phyloP scores from a whole-genome alignment of 2,888 invertebrate genomes.

The Caenorhabditis zanzibari region DNA sequence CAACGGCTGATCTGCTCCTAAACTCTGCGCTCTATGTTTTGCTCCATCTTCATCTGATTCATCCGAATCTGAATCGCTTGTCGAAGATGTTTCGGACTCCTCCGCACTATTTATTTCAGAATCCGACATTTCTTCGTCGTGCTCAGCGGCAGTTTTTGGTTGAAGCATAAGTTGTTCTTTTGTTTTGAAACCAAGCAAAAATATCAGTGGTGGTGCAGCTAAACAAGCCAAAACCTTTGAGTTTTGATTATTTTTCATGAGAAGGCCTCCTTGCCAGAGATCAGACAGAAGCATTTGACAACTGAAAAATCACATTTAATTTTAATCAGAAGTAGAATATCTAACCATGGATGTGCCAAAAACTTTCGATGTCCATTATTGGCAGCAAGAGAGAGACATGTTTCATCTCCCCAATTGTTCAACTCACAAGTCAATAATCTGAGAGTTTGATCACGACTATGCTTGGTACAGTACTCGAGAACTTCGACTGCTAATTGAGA shows the following conservation, averaged over 20 bases:
- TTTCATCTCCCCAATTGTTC: constrained; percentile 98
- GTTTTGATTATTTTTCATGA: constrained; percentile 88
- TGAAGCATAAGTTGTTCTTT: constrained; percentile 97
- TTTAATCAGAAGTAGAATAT: background rate
- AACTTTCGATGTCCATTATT: constrained; percentile 91
- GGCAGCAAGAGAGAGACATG: constrained; percentile 96
- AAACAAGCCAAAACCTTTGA: constrained; percentile 87
- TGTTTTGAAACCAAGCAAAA: constrained; percentile 95
- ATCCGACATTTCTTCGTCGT: constrained; percentile 70
- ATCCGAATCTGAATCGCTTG: constrained; percentile 35
- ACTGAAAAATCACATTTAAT: constrained; percentile 84
- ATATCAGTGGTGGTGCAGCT: constrained; percentile 91
- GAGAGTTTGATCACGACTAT: constrained; percentile 92
- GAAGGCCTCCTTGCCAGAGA: constrained; percentile 98
- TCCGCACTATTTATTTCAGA: constrained; percentile 56
- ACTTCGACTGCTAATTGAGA: constrained; percentile 90
- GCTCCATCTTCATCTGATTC: constrained; percentile 42
- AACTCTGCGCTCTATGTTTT: constrained; percentile 33
- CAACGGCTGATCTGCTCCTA: constrained; percentile 61
- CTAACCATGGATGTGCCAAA: constrained; percentile 85
- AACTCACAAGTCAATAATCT: constrained; percentile 96
- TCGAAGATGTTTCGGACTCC: constrained; percentile 37
- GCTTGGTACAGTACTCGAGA: constrained; percentile 95
- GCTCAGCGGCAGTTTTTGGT: constrained; percentile 86
- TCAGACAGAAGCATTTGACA: constrained; percentile 96